Conservation (phyloP, 1,140 invertebrate species). For the Nomia melanderi region DNA sequence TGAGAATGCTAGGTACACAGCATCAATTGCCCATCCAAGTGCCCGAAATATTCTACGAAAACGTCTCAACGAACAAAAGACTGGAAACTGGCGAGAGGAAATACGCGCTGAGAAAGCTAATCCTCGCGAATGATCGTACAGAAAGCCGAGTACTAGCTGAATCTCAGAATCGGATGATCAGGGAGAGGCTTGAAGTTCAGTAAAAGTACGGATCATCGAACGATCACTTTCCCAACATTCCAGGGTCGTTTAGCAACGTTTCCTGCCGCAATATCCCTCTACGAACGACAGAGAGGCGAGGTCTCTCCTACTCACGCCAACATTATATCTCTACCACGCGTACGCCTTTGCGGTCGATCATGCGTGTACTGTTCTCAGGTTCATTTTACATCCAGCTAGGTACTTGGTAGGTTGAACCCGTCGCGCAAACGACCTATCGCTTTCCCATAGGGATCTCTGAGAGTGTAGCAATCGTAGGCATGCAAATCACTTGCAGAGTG, state of each 20-base stretch:
- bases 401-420: background rate
- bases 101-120: background rate
- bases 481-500: too few relatives aligned
- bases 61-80: too few relatives aligned
- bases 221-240: conserved; percentile 65
- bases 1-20: too few relatives aligned
- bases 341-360: conserved; percentile 30
- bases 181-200: conserved; percentile 5
- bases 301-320: conserved; percentile 30
- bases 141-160: background rate
- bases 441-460: too few relatives aligned
- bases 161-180: conserved; percentile 4
- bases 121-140: background rate
- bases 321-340: conserved; percentile 34
- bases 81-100: background rate
- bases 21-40: too few relatives aligned
- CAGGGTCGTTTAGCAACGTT: conserved; percentile 51
- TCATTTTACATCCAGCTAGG: conserved; percentile 22
- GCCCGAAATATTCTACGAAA: background rate
- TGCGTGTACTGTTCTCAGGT: conserved; percentile 4
- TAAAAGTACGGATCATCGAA: conserved; percentile 18
- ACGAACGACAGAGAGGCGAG: conserved; percentile 6
- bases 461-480: too few relatives aligned
- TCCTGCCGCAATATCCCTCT: conserved; percentile 3
- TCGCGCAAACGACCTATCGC: conserved; percentile 7